phyloP scores from a whole-genome alignment of 2,888 invertebrate species.

The Aleiodes leptofemur region DNA sequence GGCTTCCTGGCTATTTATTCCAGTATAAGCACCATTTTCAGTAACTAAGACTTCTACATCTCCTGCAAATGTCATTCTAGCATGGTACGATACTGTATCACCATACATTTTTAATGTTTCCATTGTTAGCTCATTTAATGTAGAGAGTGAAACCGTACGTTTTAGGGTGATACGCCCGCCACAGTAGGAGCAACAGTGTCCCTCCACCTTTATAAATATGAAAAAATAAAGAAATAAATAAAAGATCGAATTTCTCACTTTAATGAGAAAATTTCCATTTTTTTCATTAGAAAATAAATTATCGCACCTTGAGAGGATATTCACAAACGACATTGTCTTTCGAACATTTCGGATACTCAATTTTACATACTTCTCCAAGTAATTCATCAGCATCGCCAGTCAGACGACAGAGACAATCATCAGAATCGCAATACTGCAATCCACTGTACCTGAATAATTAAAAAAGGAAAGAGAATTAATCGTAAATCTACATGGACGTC shows the following conservation, averaged over 20 bases:
- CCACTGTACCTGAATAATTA: slow-evolving; percentile 61
- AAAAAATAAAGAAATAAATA: background rate
- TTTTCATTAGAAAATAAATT: background rate
- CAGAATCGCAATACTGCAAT: slow-evolving; percentile 53
- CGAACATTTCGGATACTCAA: slow-evolving; percentile 63
- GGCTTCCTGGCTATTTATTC: slow-evolving; percentile 60
- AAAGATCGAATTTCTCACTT: too few relatives aligned
- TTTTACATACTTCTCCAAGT: slow-evolving; percentile 68
- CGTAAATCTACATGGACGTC: background rate
- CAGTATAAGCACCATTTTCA: slow-evolving; percentile 63
- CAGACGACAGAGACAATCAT: slow-evolving; percentile 61
- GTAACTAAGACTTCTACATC: slow-evolving; percentile 65
- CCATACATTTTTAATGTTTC: slow-evolving; percentile 58
- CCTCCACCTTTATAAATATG: slow-evolving; percentile 64
- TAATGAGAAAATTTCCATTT: too few relatives aligned
- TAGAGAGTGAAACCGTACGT: slow-evolving; percentile 53
- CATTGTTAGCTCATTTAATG: slow-evolving; percentile 57
- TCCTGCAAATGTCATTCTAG: slow-evolving; percentile 61
- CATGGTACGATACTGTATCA: slow-evolving; percentile 64
- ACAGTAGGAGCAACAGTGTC: slow-evolving; percentile 71
- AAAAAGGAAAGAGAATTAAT: background rate
- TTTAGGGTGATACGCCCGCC: slow-evolving; percentile 60
- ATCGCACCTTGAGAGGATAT: slow-evolving; percentile 64
- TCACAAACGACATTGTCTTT: slow-evolving; percentile 61
- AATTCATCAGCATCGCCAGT: slow-evolving; percentile 60